These are phyloP conservation scores for Rapana venosa DNA, from an alignment of 2,888 invertebrate genomes.

Conservation along the genomic window DNA sequence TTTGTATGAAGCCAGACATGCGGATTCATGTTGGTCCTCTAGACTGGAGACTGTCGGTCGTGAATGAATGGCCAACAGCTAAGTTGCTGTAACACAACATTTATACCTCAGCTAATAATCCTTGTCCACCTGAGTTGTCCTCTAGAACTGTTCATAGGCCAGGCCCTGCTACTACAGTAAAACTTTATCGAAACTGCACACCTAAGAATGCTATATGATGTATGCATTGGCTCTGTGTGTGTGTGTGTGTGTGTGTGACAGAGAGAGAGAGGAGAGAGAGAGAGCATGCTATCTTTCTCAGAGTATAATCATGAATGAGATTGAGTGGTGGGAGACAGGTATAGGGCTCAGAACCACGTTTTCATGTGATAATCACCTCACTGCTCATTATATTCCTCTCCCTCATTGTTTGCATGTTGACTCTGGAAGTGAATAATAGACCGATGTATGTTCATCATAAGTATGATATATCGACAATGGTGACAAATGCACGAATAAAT, in stretches of 20 bases:
- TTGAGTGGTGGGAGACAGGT: not conserved
- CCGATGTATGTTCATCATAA: not conserved
- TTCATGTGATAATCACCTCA: not conserved
- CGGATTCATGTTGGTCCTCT: too few relatives aligned
- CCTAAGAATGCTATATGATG: not conserved
- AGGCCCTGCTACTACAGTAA: not conserved
- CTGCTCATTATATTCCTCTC: not conserved
- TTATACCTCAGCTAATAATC: too few relatives aligned
- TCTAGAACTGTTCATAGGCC: not conserved
- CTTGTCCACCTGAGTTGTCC: not conserved
- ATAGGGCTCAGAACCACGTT: not conserved
- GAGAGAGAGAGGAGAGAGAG: not conserved
- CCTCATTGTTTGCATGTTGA: not conserved
- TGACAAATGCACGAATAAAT: not conserved
- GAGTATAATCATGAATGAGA: not conserved
- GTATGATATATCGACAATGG: not conserved
- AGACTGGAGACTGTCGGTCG: too few relatives aligned
- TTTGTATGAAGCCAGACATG: too few relatives aligned
- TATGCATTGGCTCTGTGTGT: not conserved
- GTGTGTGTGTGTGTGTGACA: not conserved
- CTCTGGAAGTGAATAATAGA: not conserved
- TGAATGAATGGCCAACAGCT: too few relatives aligned
- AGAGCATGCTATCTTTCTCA: not conserved
- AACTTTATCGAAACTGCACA: not conserved
- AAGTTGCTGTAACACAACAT: too few relatives aligned